A percentile compares a stretch with the other conserved stretches of the same genome.
These are phyloP conservation scores for Scalopus aquaticus DNA, from an alignment of 2,113 vertebrate genomes.

Conservation along the genomic window DNA sequence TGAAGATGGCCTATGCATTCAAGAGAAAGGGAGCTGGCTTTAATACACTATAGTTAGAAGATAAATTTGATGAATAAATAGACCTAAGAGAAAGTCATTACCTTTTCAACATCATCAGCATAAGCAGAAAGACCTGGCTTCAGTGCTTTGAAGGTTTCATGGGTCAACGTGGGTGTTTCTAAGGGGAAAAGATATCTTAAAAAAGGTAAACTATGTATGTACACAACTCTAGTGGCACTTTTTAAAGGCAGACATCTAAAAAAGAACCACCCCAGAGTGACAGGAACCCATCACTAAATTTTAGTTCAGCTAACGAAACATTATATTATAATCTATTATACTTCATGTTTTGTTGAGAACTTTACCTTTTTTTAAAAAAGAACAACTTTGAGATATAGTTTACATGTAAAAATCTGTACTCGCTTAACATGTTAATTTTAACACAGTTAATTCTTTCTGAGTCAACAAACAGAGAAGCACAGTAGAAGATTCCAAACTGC, in stretches of 20 bases:
- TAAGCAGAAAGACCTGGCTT: slow-evolving; percentile 96
- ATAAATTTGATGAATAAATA: background rate
- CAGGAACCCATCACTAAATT: background rate
- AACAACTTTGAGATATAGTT: background rate
- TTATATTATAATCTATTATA: background rate
- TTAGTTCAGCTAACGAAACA: background rate
- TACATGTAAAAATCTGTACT: background rate
- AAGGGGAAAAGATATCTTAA: slow-evolving; percentile 57
- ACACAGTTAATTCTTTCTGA: background rate
- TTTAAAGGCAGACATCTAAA: background rate
- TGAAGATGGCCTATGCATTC: background rate
- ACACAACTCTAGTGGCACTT: background rate
- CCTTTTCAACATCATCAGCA: slow-evolving; percentile 93
- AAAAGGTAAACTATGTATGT: background rate
- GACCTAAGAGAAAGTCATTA: slow-evolving; percentile 65
- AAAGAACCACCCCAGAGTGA: background rate
- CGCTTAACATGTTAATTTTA: slow-evolving; percentile 22
- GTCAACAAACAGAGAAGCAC: background rate
- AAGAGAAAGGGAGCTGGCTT: background rate
- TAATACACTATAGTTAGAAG: background rate
- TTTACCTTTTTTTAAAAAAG: background rate
- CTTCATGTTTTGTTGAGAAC: background rate
- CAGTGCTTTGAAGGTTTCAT: slow-evolving; percentile 93
- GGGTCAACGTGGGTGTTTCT: slow-evolving; percentile 90
- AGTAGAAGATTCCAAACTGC: background rate